phyloP scores from a whole-genome alignment of 2,888 invertebrate genomes.

The Scrobipalpa costella region DNA sequence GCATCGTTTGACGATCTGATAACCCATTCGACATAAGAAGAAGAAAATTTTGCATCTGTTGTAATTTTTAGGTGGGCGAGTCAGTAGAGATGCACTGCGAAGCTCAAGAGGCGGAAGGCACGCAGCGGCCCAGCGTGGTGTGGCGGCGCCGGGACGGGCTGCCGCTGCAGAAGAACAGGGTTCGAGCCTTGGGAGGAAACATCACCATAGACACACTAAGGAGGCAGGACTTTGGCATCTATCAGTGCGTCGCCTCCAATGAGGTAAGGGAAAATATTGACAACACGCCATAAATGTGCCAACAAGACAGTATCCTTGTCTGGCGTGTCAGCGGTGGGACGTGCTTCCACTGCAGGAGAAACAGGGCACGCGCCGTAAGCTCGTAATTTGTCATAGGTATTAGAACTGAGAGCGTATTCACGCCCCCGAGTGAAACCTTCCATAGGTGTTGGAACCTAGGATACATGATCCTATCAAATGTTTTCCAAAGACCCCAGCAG shows the following conservation, averaged over 20 bases:
- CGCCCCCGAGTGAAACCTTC: too few relatives aligned
- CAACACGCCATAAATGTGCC: background rate
- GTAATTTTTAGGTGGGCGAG: constrained; percentile 84
- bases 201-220: constrained; percentile 94
- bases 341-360: too few relatives aligned
- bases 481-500: background rate
- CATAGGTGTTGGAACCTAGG: too few relatives aligned
- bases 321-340: too few relatives aligned
- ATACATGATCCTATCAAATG: too few relatives aligned
- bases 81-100: constrained; percentile 97
- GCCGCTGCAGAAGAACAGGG: constrained; percentile 89
- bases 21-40: too few relatives aligned
- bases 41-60: background rate
- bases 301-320: too few relatives aligned
- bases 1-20: too few relatives aligned
- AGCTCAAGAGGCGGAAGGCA: constrained; percentile 95
- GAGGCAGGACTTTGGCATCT: constrained; percentile 95
- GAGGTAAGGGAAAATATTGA: constrained; percentile 73
- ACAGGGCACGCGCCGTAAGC: too few relatives aligned
- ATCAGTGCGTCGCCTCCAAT: constrained; percentile 97
- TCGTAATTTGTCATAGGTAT: too few relatives aligned
- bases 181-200: constrained; percentile 91
- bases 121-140: constrained; percentile 92
- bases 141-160: constrained; percentile 95
- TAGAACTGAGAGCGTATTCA: too few relatives aligned